Conservation (phyloP, 2,113 vertebrate genomes). For the Tiliqua scincoides region DNA sequence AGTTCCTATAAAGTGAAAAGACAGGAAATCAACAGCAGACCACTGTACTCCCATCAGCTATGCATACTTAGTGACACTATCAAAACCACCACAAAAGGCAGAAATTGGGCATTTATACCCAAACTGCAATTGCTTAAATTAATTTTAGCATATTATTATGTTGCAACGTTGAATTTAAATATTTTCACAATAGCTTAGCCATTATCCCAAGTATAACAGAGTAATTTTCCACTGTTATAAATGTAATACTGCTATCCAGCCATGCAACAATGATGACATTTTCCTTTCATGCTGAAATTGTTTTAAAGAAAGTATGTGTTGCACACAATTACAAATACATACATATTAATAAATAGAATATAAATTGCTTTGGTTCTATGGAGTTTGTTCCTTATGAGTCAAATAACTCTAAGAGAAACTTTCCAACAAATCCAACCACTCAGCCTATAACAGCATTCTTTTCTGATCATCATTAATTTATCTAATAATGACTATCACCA, state of each 20-base stretch:
- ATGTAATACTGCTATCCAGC: neutral
- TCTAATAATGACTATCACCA: neutral
- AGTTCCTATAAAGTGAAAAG: neutral
- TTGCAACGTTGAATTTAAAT: slow-evolving; percentile 12
- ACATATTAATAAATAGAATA: neutral
- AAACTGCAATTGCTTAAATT: fast-evolving
- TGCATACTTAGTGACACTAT: neutral
- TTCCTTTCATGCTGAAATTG: slow-evolving; percentile 7
- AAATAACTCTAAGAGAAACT: neutral
- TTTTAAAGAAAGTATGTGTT: slow-evolving; percentile 6
- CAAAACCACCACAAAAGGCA: neutral
- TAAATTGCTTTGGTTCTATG: neutral
- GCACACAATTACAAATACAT: neutral
- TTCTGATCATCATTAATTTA: neutral
- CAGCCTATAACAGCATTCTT: neutral
- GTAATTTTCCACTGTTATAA: neutral
- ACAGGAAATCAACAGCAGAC: neutral
- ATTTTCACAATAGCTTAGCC: neutral
- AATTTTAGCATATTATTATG: neutral
- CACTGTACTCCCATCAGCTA: neutral
- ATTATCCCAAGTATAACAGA: fast-evolving
- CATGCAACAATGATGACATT: fast-evolving
- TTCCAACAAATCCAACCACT: neutral
- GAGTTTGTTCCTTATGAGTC: neutral
- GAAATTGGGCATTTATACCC: neutral